Evolutionary conservation across 1,140 invertebrate species (phyloP).

Genomic region (Leguminivora glycinivorella): DNA sequence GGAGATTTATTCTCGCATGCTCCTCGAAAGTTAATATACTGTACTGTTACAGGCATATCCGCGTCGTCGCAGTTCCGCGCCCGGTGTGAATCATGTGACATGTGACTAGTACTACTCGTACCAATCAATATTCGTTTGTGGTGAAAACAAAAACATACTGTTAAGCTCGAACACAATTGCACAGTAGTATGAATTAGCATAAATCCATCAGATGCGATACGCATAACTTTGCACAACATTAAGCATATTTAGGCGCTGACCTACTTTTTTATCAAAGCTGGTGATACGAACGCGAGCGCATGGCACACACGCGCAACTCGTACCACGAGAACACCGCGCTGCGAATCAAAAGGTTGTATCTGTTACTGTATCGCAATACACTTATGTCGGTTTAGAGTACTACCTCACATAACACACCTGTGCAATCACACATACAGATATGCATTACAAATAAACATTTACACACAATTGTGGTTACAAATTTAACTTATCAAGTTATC

Average conservation of each 20-base stretch:
- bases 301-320: conserved; percentile 15
- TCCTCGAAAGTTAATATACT: too few relatives aligned
- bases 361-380: neutral
- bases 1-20: too few relatives aligned
- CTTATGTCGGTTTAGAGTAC: neutral
- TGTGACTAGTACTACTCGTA: too few relatives aligned
- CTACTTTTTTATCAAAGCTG: conserved; percentile 65
- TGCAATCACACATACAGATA: conserved; percentile 18
- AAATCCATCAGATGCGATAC: conserved; percentile 60
- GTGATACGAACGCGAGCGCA: conserved; percentile 41
- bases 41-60: neutral
- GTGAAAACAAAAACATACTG: conserved; percentile 10
- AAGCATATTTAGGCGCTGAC: conserved; percentile 65
- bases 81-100: neutral
- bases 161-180: conserved; percentile 36
- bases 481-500: conserved; percentile 19
- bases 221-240: conserved; percentile 60
- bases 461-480: conserved; percentile 8
- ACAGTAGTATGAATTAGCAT: conserved; percentile 49
- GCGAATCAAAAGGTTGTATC: neutral
- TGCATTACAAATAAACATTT: conserved; percentile 12
- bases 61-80: neutral
- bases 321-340: neutral
- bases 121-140: neutral
- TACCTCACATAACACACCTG: neutral